A percentile compares a stretch with the other conserved stretches of the same genome.
These are phyloP conservation scores for Ectemnius cavifrons DNA, from an alignment of 2,888 invertebrate species.

Conservation along the genomic window DNA sequence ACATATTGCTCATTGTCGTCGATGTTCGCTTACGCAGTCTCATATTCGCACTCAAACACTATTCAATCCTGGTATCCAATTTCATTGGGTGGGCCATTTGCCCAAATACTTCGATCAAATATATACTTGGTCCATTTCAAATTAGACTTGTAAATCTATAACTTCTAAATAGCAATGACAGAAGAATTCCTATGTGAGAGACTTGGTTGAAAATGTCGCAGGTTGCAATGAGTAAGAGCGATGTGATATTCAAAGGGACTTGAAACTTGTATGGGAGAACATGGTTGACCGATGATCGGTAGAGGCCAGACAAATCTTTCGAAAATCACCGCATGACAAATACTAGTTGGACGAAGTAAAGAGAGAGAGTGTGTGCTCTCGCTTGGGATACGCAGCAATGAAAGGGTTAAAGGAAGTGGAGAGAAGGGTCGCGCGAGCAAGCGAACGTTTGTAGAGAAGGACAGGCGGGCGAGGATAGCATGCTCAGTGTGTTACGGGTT, in stretches of 20 bases:
- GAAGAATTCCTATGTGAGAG: neutral
- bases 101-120: too few species aligned
- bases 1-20: constrained; percentile 45
- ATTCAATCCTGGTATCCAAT: neutral
- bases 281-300: constrained; percentile 7
- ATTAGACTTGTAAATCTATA: too few species aligned
- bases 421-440: neutral
- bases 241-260: neutral
- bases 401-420: constrained; percentile 4
- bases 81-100: too few species aligned
- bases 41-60: constrained; percentile 1
- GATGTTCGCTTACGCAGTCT: constrained; percentile 4
- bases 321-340: neutral
- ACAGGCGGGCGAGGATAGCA: neutral
- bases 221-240: too few species aligned
- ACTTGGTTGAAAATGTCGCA: neutral
- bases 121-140: too few species aligned
- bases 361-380: too few species aligned
- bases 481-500: neutral
- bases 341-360: neutral
- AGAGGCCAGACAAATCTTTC: neutral
- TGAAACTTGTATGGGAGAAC: neutral
- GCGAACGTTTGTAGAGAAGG: neutral
- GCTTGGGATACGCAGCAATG: neutral
- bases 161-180: too few species aligned